Conservation (phyloP, 2,797 vertebrate genomes). For the Gallinago nigripennis region DNA sequence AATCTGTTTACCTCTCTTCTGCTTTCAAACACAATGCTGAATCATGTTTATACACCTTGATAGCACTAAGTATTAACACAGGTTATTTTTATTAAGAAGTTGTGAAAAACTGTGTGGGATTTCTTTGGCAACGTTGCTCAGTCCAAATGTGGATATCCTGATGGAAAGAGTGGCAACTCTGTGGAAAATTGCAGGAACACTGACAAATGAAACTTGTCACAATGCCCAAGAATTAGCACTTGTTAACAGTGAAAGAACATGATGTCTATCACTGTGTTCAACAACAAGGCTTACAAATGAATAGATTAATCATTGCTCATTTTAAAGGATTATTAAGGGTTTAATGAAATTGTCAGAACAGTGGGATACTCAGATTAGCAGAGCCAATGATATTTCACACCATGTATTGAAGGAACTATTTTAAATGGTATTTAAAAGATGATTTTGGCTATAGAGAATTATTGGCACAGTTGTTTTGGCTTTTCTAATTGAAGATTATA, state of each 20-base stretch:
- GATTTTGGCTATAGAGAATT: neutral
- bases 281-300: constrained; percentile 24
- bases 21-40: neutral
- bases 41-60: neutral
- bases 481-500: neutral
- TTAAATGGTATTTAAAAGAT: neutral
- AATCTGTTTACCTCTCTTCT: neutral
- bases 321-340: neutral
- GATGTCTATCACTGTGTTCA: constrained; percentile 38
- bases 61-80: neutral
- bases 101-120: constrained; percentile 18
- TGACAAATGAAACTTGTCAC: constrained; percentile 60
- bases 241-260: constrained; percentile 12
- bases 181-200: constrained; percentile 48
- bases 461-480: neutral
- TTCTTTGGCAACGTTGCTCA: constrained; percentile 20
- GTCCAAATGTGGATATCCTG: neutral
- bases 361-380: neutral
- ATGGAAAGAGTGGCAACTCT: neutral
- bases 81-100: neutral
- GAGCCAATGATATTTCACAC: neutral
- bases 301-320: constrained; percentile 51
- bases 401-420: neutral
- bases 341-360: constrained; percentile 35
- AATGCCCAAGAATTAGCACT: constrained; percentile 42